Base-by-base conservation (phyloP, 1,140 invertebrate species). In the Hormaphis cornu region DNA sequence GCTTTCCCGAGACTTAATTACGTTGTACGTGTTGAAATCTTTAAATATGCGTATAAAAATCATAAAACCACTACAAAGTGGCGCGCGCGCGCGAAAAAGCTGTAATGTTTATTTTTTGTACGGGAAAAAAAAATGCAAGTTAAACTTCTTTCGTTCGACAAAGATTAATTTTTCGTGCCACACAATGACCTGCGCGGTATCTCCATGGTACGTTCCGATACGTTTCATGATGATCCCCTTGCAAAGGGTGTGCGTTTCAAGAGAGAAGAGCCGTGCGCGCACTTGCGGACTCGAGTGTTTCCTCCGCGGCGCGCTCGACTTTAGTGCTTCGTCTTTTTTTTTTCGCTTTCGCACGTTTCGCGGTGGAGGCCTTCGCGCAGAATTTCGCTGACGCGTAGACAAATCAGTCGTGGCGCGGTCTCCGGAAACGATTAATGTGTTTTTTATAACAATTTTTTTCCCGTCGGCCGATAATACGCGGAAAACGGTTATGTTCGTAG, bases 291-390 rank as follows among this genome's bases (percentile, higher is more conserved):
- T 50, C 61, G 24, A 66, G 61, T 66, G 20, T 22, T 35, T 48
- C 30, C 28, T 48, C 28, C 28, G 14, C 22, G 10, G 26, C 30
- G 26, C 30, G 33, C 61, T 63, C 33, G 44, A 63, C 28, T 22
- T n/a, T n/a, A 66, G 26, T n/a, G 61, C 61, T 61, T 66, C 42
- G 26, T 18, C 20, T 7, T 12, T 50, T 66, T 66, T 66, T 35
- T 50, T 42, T 35, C 61, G 28, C 18, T 66, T 66, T 66, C 20
- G 61, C 61, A 66, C 61, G 61, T 66, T 66, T 48, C 44, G 35
- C n/a, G n/a, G n/a, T n/a, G 44, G 61, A 35, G 44, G 61, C 44
- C 28, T 33, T 18, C 26, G 61, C 26, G 30, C 16, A 16, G 40
- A 46, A 46, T 66, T 66, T 66, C 33, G 61, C 61, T 66, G 61